A percentile compares a stretch with the other conserved stretches of the same genome.
phyloP scores from a whole-genome alignment of 2,113 vertebrate genomes.

The Heloderma charlesbogerti region DNA sequence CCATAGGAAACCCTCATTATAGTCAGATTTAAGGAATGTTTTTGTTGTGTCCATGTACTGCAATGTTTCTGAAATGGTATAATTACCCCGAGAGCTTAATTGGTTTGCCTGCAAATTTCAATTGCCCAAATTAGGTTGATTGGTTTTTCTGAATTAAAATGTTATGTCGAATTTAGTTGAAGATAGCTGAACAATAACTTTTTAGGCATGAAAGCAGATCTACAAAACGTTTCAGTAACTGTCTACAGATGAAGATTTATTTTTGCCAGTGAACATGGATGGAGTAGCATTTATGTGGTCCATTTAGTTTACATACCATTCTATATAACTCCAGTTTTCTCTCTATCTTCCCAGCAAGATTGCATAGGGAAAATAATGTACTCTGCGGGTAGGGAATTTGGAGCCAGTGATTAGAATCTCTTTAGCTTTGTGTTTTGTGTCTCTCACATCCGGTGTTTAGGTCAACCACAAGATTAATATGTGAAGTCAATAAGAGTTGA shows the following conservation, averaged over 20 bases:
- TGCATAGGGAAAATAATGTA: constrained; percentile 29
- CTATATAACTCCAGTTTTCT: constrained; percentile 29
- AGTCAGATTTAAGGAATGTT: background rate
- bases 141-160: constrained; percentile 22
- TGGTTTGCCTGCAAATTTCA: constrained; percentile 24
- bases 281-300: constrained; percentile 46
- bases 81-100: background rate
- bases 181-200: background rate
- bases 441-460: background rate
- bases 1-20: background rate
- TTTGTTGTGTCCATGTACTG: constrained; percentile 9
- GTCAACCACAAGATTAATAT: background rate
- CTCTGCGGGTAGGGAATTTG: constrained; percentile 4
- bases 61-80: background rate
- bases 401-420: constrained; percentile 13
- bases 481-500: background rate
- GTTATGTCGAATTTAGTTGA: constrained; percentile 21
- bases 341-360: constrained; percentile 7
- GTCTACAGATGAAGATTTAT: constrained; percentile 43
- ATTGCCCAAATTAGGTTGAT: background rate
- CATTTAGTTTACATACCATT: constrained; percentile 64
- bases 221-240: background rate
- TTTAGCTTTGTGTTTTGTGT: background rate
- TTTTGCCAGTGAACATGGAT: constrained; percentile 37
- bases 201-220: background rate